Percentiles rank a stretch among this genome's conserved stretches.
phyloP scores from a whole-genome alignment of 2,113 vertebrate genomes.

The Prinia subflava region DNA sequence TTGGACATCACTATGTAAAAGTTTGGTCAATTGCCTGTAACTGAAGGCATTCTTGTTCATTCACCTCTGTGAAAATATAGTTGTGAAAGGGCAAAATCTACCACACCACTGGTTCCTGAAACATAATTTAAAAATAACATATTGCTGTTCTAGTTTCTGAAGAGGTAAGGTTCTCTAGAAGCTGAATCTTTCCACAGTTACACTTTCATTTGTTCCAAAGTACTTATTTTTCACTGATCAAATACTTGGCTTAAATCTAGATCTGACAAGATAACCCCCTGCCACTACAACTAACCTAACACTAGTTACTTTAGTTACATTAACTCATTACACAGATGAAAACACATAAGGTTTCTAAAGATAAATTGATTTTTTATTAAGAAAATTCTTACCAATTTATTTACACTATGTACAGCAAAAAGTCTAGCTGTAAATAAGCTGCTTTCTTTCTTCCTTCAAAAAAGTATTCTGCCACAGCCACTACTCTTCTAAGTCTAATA shows the following conservation, averaged over 20 bases:
- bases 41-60: not conserved
- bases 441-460: not conserved
- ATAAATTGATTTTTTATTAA: not conserved
- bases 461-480: not conserved
- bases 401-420: not conserved
- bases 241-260: not conserved
- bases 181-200: not conserved
- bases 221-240: not conserved
- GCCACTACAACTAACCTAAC: not conserved
- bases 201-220: not conserved
- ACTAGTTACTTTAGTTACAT: not conserved
- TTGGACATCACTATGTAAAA: not conserved
- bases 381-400: not conserved
- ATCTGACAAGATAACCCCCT: not conserved
- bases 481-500: not conserved
- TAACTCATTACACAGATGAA: not conserved
- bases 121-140: not conserved
- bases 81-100: not conserved
- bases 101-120: not conserved
- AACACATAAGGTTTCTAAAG: not conserved
- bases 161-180: not conserved
- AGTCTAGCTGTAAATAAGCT: not conserved
- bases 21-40: not conserved
- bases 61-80: not conserved
- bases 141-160: not conserved